Evolutionary conservation across 2,113 vertebrate genomes (phyloP), one percentile per base, ranked within the genome.

Genomic region (Trachemys scripta): DNA sequence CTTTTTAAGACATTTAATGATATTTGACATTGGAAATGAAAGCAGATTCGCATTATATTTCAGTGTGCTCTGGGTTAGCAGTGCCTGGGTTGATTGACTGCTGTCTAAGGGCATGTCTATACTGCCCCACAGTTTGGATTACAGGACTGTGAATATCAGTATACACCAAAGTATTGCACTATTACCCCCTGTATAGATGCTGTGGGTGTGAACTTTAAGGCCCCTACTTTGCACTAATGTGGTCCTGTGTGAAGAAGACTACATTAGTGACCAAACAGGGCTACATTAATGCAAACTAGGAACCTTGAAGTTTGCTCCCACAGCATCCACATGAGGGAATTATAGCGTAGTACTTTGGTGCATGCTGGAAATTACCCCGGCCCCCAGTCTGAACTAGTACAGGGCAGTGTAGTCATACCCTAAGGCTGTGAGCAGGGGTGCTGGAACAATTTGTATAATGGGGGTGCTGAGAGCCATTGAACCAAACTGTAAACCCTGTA

Each of bases 1-100:
- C 85, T 95, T 92, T 96, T 94, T 51, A 57, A 96, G 84, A 49
- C 85, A 29, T 90, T 96, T 78, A 12, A 54, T 96, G 59, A 76
- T 57, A 83, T 90, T 96, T 93, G 86, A 25, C 24, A 56, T n/a
- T 25, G 65, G 82, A 90, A 86, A 93, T 83, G 83, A 92, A 92
- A 83, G 35, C 80, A 69, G 38, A 94, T 65, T 89, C 78, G 24
- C 51, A 62, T 54, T 92, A 12, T 14, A 3, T 49, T 96, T 49
- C 76, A 75, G 75, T 91, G 62, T 87, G 50, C 27, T 5, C 89
- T 69, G 17, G 11, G 8, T 95, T 51, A 83, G 51, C 11, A 1
- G 24, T 35, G 49, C 57, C 24, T 25, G 11, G 12, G 31, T 88
- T 59, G 51, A 79, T 84, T 85, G 14, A 50, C n/a, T 75, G 38